Evolutionary conservation across 2,113 vertebrate species (phyloP), one percentile per base, ranked within the genome.

Genomic region (Sinocyclocheilus anshuiensis): DNA sequence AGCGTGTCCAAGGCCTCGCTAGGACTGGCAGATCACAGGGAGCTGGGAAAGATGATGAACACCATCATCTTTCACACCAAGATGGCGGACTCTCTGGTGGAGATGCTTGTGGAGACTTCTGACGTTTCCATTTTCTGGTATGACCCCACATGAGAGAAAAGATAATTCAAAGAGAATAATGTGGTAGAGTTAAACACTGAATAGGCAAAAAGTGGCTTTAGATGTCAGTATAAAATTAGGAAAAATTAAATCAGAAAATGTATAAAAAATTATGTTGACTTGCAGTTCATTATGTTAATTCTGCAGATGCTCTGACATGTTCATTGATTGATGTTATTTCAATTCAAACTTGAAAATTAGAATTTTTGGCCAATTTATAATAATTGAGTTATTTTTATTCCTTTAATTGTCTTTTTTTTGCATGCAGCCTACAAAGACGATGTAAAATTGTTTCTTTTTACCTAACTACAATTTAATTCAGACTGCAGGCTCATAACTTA

Each of bases 1-100:
- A 99, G 98, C 33, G 98, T 99, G 81, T 99, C 97, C 48, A 99
- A 99, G 94, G 98, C 98, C 87, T 98, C 97, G 0, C 96, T 99
- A 33, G 93, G 97, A 59, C 96, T 99, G 13, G 96, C 97, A 0
- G 98, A 99, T 92, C 98, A 99, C 87, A 96, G 97, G 90, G 98
- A 99, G 92, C 96, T 99, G n/a, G 98, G 98, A 78, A 99, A 99
- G 89, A 99, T 99, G 98, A 99, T 99, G 98, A 99, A 99, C 93
- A 99, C 98, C 69, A 99, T 99, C 77, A 99, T 98, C 92, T 99
- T 99, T 91, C 98, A 99, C 93, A 99, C 98, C 76, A 99, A 99
- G 95, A 99, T 99, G 98, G 98, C 98, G 86, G 98, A 99, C 94
- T 99, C 98, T 29, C 96, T 99, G 91, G 98, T 99, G 93, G 98